Evolutionary conservation across 2,888 invertebrate species (phyloP).

Genomic region (Idaea aversata): DNA sequence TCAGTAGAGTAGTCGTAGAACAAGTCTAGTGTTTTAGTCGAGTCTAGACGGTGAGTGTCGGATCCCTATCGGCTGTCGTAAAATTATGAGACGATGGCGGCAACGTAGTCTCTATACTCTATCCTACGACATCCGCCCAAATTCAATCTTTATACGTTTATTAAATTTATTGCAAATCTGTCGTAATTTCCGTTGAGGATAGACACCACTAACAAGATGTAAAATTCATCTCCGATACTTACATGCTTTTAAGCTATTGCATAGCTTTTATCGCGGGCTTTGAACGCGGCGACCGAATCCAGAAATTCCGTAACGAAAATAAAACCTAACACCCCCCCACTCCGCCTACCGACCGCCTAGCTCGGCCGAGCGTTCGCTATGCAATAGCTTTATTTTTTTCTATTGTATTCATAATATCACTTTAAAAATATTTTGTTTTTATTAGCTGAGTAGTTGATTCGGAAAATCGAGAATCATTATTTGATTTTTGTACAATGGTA

Average conservation of each 20-base stretch:
- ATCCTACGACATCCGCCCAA: constrained; percentile 49
- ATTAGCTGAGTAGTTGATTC: too few relatives aligned
- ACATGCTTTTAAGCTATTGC: too few relatives aligned
- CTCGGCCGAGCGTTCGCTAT: too few relatives aligned
- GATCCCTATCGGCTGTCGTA: constrained; percentile 68
- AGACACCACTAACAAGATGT: constrained; percentile 10
- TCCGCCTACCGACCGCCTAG: too few relatives aligned
- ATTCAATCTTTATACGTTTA: constrained; percentile 47
- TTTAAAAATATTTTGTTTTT: constrained; percentile 4
- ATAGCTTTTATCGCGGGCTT: too few relatives aligned
- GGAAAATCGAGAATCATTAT: too few relatives aligned
- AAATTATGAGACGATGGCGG: constrained; percentile 71
- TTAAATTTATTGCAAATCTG: constrained; percentile 38
- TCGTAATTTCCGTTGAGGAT: constrained; percentile 19
- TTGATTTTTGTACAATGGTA: too few relatives aligned
- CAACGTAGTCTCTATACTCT: constrained; percentile 30
- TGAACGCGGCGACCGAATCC: too few relatives aligned
- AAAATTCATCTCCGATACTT: neutral
- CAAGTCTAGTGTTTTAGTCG: constrained; percentile 65
- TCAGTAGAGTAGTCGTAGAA: constrained; percentile 52
- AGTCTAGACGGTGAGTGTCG: constrained; percentile 72
- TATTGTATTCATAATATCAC: too few relatives aligned
- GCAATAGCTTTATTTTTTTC: too few relatives aligned
- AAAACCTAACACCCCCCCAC: too few relatives aligned
- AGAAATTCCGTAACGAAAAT: too few relatives aligned